phyloP scores from a whole-genome alignment of 1,140 invertebrate species.

The Apis dorsata region DNA sequence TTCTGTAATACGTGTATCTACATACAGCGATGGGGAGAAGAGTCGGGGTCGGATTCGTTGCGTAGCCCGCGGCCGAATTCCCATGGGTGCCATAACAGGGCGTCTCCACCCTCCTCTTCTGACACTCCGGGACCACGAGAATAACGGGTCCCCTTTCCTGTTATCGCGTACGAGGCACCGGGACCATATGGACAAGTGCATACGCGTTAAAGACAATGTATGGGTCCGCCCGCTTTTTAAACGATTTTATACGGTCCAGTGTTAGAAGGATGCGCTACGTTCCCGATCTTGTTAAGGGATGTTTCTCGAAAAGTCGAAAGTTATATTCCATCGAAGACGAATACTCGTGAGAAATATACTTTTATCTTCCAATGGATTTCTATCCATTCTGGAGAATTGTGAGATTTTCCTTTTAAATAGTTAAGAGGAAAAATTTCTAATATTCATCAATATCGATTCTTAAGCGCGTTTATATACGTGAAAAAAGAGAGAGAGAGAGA shows the following conservation, averaged over 20 bases:
- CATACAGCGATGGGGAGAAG: constrained; percentile 41
- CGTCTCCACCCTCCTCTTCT: constrained; percentile 56
- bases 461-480: no score
- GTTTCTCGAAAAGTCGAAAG: neutral
- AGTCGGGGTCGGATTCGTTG: constrained; percentile 54
- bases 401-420: no score
- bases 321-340: no score
- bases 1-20: constrained; percentile 63
- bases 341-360: no score
- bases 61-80: constrained; percentile 74
- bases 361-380: no score
- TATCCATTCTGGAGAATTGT: no score
- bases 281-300: neutral
- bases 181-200: constrained; percentile 71
- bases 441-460: no score
- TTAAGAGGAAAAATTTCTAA: no score
- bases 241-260: constrained; percentile 38
- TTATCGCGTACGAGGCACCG: constrained; percentile 67
- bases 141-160: constrained; percentile 59
- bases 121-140: constrained; percentile 40
- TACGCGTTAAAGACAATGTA: constrained; percentile 58
- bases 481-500: no score
- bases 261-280: neutral
- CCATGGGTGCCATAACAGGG: constrained; percentile 76
- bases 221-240: constrained; percentile 29